Conservation (phyloP, 2,113 vertebrate species). For the Xyrauchen texanus region DNA sequence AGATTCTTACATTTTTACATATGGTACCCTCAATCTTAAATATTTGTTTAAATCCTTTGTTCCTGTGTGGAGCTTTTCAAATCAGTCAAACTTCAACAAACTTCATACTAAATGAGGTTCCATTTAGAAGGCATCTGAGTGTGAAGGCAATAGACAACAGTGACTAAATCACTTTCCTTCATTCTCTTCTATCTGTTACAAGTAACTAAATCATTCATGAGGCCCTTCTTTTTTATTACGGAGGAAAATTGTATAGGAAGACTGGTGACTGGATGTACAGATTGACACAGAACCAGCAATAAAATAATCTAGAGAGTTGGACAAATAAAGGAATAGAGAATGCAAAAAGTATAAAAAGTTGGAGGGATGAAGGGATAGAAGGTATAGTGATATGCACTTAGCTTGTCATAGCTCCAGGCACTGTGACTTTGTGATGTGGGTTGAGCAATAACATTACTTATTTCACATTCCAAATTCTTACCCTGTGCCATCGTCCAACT, state of each 20-base stretch:
- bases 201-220: too few relatives aligned
- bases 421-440: conserved; percentile 79
- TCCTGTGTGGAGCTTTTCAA: too few relatives aligned
- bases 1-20: too few relatives aligned
- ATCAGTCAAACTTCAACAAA: too few relatives aligned
- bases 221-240: too few relatives aligned
- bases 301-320: background rate
- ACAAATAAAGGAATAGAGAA: conserved; percentile 21
- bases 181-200: too few relatives aligned
- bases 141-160: too few relatives aligned
- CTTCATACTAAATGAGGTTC: too few relatives aligned
- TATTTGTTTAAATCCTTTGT: too few relatives aligned
- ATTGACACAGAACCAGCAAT: background rate
- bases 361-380: conserved; percentile 1
- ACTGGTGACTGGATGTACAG: background rate
- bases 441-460: conserved; percentile 81
- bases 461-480: conserved; percentile 71
- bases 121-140: too few relatives aligned
- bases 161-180: too few relatives aligned
- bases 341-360: background rate
- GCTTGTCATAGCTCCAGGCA: conserved; percentile 74
- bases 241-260: background rate
- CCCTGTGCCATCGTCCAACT: conserved; percentile 9
- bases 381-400: conserved; percentile 73
- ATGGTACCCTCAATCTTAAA: too few relatives aligned